Base-by-base conservation (phyloP, 2,113 vertebrate species). In the Hoplias malabaricus region DNA sequence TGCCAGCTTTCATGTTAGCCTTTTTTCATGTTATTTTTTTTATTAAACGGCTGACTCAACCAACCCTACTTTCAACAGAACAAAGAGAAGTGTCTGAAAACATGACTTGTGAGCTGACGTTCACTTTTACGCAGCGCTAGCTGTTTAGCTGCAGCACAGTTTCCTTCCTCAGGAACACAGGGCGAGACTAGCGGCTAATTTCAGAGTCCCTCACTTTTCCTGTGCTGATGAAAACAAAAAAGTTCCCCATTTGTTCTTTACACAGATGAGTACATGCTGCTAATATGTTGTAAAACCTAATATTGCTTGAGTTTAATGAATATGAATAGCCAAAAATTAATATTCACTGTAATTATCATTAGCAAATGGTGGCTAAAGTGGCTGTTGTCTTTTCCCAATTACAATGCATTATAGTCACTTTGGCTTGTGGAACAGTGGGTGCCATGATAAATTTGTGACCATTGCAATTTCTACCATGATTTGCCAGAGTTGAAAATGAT, bases 81-180 rank as follows among this genome's bases (percentile, higher is more conserved):
- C 63, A 76, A 76, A 76, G 62, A 9, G 6, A 21, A 54, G 12
- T 0, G 4, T 27, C 38, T 53, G 1, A 19, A 9, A 14, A 19
- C n/a, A 31, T 0, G 16, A 8, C 43, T 7, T 21, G 36, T 42
- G n/a, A 65, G 13, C 34, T 13, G 33, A 46, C 40, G 12, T 38
- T 48, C 73, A 29, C 19, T 16, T 31, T 29, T 31, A 53, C 7
- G 31, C 68, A 65, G 73, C 1, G 38, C 36, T 13, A 69, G n/a
- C 12, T 0, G 0, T 74, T 82, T 43, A 66, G 57, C 71, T 82
- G 69, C 80, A 82, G 54, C 61, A 69, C 46, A 48, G 27, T 61
- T 79, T 82, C 77, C 81, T 82, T 82, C 77, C 77, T 82, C 57
- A 29, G 27, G 80, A 69, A 79, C 59, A 72, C 59, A 75, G 75